Evolutionary conservation across 2,797 vertebrate species (phyloP), one percentile per base, ranked within the genome.

Genomic region (Adelosebastes latens): DNA sequence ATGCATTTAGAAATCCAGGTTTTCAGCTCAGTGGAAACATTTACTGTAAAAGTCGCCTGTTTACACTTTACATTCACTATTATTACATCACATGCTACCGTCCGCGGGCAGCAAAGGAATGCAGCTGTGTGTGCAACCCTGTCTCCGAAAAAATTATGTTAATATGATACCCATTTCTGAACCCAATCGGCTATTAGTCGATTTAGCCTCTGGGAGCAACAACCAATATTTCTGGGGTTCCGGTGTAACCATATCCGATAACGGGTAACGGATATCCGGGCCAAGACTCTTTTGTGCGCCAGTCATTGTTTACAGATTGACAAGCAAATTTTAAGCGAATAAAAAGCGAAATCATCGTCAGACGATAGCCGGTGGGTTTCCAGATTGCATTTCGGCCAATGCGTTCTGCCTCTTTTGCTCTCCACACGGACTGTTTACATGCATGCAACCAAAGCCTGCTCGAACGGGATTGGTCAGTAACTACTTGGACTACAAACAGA

Each of bases 61-160:
- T 39, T 7, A 42, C 16, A 25, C n/a, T 46, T 10, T 34, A 9
- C 18, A 36, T 62, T 22, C 10, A 71, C 13, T 10, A 22, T 9
- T 8, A 34, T 31, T 20, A 16, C 22, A 32, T 68, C 22, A 59
- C 22, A 63, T 9, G 27, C 18, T 20, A 12, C 22, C 7, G 11
- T 49, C 1, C 0, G 16, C 24, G 0, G 29, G n/a, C 4, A 67
- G 4, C 11, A 22, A 27, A 2, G 4, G 18, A 20, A 11, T 39
- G 5, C 31, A 46, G 4, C 27, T 12, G 11, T 34, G 16, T 8
- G 20, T 31, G 20, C 27, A 24, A 31, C 34, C 32, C 5, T 20
- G 46, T n/a, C 18, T 20, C 18, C 46, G 9, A 52, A 52, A 52
- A 52, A 8, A n/a, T 52, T 52, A 52, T n/a, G 14, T 52, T 52